Conservation (phyloP, 2,888 invertebrate species). For the Dynastes tityus region DNA sequence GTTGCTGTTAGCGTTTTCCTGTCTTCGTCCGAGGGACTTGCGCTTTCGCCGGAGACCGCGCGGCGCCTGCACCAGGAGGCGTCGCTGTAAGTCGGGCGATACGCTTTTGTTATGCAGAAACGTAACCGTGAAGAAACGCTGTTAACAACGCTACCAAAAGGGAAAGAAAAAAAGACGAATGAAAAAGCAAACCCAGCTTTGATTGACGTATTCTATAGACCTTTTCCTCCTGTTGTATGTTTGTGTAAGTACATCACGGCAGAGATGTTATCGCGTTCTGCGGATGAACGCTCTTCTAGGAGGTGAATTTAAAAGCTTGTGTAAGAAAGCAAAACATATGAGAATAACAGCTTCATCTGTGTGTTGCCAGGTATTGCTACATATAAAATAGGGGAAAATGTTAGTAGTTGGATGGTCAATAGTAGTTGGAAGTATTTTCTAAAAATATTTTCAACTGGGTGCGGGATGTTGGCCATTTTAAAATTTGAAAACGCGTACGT, state of each 20-base stretch:
- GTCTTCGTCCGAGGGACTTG: constrained; percentile 30
- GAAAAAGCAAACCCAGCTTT: neutral
- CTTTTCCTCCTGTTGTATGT: neutral
- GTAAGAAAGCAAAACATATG: too few relatives aligned
- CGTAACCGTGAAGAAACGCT: neutral
- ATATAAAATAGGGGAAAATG: too few relatives aligned
- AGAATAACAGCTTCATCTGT: too few relatives aligned
- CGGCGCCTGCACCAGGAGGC: constrained; percentile 29
- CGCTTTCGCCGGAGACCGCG: constrained; percentile 29
- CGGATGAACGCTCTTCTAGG: too few relatives aligned
- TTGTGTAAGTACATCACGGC: neutral
- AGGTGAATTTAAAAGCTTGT: too few relatives aligned
- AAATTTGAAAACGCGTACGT: too few relatives aligned
- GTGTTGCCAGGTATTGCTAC: too few relatives aligned
- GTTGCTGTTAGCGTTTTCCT: constrained; percentile 21
- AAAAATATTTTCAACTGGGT: too few relatives aligned
- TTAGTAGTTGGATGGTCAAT: too few relatives aligned
- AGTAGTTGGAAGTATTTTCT: too few relatives aligned
- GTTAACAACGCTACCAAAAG: neutral
- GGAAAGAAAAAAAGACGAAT: neutral
- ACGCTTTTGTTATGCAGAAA: constrained; percentile 9
- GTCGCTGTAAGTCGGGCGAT: neutral
- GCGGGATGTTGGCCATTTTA: too few relatives aligned
- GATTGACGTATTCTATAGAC: neutral
- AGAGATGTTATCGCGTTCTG: neutral